Evolutionary conservation across 2,113 vertebrate genomes (phyloP).

Genomic region (Geococcyx californianus): DNA sequence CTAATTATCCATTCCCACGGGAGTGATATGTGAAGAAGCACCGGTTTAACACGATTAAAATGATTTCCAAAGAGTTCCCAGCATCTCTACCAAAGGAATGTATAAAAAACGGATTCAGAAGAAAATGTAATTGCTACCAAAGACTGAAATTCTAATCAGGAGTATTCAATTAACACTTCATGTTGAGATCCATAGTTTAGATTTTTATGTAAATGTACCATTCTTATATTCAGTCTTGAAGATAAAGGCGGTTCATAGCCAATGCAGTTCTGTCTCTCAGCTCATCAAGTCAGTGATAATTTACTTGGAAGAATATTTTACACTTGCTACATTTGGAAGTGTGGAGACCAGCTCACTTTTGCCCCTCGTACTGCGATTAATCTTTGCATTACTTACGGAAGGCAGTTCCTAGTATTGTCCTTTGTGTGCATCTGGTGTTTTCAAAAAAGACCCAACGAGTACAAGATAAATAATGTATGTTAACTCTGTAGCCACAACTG

Average conservation of each 20-base stretch:
- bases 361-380: conserved; percentile 1
- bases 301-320: conserved; percentile 50
- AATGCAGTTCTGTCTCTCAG: conserved; percentile 4
- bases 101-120: conserved; percentile 55
- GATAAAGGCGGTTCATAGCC: conserved; percentile 42
- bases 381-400: background rate
- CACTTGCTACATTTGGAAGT: conserved; percentile 5
- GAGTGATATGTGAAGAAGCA: background rate
- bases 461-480: background rate
- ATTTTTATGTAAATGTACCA: conserved; percentile 61
- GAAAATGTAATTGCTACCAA: conserved; percentile 70
- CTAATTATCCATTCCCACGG: conserved; percentile 45
- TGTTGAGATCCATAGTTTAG: conserved; percentile 55
- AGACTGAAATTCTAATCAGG: conserved; percentile 71
- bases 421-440: background rate
- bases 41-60: conserved; percentile 20
- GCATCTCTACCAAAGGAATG: background rate
- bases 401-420: background rate
- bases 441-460: background rate
- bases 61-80: conserved; percentile 28
- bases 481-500: background rate
- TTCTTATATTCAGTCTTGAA: conserved; percentile 48
- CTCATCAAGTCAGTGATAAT: conserved; percentile 14
- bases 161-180: conserved; percentile 68
- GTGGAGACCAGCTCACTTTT: conserved; percentile 16